Evolutionary conservation across 35 echinoderm and acorn worm genomes (phyloP).

Genomic region (Apostichopus japonicus): DNA sequence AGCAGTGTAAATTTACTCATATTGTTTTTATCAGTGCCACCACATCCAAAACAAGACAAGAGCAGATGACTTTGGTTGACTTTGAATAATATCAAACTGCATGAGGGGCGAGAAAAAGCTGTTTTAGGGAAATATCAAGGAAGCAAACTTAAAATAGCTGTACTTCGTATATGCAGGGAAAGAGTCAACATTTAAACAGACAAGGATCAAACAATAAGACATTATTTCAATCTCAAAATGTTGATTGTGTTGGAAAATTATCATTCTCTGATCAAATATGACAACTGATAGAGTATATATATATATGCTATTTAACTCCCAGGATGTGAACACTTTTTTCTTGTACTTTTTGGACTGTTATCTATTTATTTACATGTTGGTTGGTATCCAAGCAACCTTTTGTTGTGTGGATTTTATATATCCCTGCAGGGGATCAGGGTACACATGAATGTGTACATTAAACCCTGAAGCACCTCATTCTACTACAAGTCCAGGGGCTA

Average conservation of each 20-base stretch:
- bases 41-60: neutral
- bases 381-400: constrained; percentile 46
- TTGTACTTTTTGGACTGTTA: constrained; percentile 27
- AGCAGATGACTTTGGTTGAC: constrained; percentile 13
- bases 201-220: neutral
- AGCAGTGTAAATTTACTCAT: constrained; percentile 8
- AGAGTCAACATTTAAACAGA: neutral
- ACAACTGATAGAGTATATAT: neutral
- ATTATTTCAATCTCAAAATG: no score
- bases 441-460: constrained; percentile 2
- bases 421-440: constrained; percentile 26
- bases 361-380: constrained; percentile 24
- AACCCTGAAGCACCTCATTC: neutral
- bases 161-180: neutral
- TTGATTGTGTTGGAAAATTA: neutral
- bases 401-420: neutral
- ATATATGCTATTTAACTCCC: neutral
- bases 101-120: neutral
- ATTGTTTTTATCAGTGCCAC: constrained; percentile 4
- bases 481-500: neutral
- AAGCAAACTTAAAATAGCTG: neutral
- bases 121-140: neutral
- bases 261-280: no score
- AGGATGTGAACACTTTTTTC: constrained; percentile 4
- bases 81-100: neutral